phyloP scores from a whole-genome alignment of 2,888 invertebrate species.

The Neuroscelio doddi region DNA sequence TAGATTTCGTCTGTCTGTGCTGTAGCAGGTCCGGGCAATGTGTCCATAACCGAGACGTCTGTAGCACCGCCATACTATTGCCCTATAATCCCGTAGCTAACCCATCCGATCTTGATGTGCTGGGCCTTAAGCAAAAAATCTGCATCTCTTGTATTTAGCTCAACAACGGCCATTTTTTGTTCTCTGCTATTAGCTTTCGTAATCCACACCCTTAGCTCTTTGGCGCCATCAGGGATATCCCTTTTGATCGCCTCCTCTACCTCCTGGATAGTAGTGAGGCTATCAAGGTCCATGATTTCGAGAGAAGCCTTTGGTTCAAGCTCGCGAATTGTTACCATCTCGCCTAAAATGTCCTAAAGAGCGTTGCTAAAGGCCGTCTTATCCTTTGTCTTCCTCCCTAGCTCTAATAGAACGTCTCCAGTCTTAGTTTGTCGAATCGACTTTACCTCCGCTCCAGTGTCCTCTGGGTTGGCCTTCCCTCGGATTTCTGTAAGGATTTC shows the following conservation, averaged over 20 bases:
- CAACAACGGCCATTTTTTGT: neutral
- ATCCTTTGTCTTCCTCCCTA: slow-evolving; percentile 5
- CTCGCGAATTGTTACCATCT: neutral
- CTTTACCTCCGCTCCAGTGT: slow-evolving; percentile 6
- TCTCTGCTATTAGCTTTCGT: slow-evolving; percentile 6
- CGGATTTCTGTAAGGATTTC: slow-evolving; percentile 14
- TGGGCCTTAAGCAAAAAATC: neutral
- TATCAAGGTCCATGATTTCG: slow-evolving; percentile 31
- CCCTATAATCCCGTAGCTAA: too few relatives aligned
- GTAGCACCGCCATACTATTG: too few relatives aligned
- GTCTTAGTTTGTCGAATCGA: slow-evolving; percentile 16
- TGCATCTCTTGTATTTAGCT: neutral
- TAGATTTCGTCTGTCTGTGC: too few relatives aligned
- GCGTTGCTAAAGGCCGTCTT: neutral
- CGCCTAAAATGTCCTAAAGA: slow-evolving; percentile 5
- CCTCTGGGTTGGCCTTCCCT: slow-evolving; percentile 10
- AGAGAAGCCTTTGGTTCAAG: neutral
- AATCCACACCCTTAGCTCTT: slow-evolving; percentile 12
- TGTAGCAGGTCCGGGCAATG: too few relatives aligned
- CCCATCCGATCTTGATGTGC: slow-evolving; percentile 3
- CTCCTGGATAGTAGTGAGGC: slow-evolving; percentile 11
- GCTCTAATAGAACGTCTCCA: slow-evolving; percentile 19
- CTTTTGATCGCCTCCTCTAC: slow-evolving; percentile 20
- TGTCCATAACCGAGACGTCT: too few relatives aligned
- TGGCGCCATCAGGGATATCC: neutral